Conservation (phyloP, 1,140 invertebrate genomes). For the Ostrea edulis region DNA sequence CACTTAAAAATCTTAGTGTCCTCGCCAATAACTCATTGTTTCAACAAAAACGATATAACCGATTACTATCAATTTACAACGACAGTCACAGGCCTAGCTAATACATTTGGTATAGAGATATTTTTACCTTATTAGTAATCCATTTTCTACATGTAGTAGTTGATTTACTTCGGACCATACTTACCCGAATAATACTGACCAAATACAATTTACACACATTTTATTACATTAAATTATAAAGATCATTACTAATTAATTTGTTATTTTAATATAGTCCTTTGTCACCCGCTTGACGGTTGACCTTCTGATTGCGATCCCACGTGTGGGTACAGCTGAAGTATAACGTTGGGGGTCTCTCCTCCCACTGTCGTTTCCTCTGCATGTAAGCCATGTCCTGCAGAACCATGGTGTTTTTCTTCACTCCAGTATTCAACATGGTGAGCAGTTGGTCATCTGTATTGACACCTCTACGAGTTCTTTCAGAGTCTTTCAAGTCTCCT, state of each 20-base stretch:
- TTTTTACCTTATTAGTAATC: too few species aligned
- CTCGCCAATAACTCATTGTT: neutral
- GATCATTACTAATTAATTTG: too few species aligned
- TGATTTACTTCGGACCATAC: too few species aligned
- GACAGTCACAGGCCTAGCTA: neutral
- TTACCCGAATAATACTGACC: too few species aligned
- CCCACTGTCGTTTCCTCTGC: neutral
- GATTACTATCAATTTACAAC: too few species aligned
- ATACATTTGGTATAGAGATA: neutral
- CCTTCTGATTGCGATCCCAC: too few species aligned
- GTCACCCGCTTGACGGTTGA: too few species aligned
- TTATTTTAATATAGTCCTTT: too few species aligned
- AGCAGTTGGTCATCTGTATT: neutral
- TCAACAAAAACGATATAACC: neutral
- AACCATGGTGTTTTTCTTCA: constrained; percentile 17
- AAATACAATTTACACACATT: too few species aligned
- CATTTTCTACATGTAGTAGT: neutral
- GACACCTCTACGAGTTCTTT: neutral
- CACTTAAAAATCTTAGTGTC: neutral
- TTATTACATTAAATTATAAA: too few species aligned
- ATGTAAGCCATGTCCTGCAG: neutral
- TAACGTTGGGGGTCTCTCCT: neutral
- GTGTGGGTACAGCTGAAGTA: neutral
- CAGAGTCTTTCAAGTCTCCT: neutral
- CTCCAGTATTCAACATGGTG: neutral